A percentile compares a stretch with the other conserved stretches of the same genome.
Evolutionary conservation across 2,797 vertebrate species (phyloP).

Genomic region (Cyclura pinguis): DNA sequence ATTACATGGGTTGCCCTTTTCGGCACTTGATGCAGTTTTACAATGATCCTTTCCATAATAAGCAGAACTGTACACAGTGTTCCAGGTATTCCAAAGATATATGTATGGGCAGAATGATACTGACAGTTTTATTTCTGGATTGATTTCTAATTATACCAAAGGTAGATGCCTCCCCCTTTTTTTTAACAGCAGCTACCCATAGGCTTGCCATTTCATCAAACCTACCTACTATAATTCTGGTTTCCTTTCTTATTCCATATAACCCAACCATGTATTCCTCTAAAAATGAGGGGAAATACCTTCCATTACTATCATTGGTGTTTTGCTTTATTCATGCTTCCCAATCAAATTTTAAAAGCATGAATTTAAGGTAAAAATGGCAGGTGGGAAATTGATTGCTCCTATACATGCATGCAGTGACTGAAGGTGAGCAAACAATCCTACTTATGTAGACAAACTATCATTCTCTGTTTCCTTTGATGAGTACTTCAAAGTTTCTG

Average conservation of each 20-base stretch:
- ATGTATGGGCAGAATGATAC: too few relatives aligned
- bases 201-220: not conserved
- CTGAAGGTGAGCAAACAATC: not conserved
- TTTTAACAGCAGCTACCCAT: not conserved
- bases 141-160: not conserved
- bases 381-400: not conserved
- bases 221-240: too few relatives aligned
- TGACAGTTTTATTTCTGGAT: too few relatives aligned
- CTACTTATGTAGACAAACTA: not conserved
- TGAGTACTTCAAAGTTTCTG: not conserved
- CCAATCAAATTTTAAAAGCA: not conserved
- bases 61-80: not conserved
- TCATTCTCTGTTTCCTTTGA: not conserved
- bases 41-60: not conserved
- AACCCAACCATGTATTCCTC: not conserved
- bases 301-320: too few relatives aligned
- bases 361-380: not conserved
- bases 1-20: not conserved
- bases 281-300: not conserved
- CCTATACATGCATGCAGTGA: not conserved
- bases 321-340: too few relatives aligned
- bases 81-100: too few relatives aligned
- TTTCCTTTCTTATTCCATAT: not conserved
- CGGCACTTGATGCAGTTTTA: not conserved
- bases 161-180: too few relatives aligned